Evolutionary conservation across 2,113 vertebrate genomes (phyloP).

Genomic region (Fulmarus glacialis): DNA sequence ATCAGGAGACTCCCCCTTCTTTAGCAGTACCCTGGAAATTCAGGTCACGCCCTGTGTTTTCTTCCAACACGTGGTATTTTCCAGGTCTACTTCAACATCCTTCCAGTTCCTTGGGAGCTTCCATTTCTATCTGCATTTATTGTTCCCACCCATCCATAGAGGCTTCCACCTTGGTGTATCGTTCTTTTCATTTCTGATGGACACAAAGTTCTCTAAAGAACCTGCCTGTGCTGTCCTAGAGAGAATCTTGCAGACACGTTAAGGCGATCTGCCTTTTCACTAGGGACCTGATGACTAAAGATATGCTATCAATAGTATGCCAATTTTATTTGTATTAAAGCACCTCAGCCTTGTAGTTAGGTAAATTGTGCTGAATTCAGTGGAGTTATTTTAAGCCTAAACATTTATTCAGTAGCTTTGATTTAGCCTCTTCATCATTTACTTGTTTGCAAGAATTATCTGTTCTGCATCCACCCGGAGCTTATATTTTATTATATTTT

Average conservation of each 20-base stretch:
- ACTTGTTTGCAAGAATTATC: constrained; percentile 6
- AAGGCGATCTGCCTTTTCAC: background rate
- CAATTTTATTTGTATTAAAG: background rate
- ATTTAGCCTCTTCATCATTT: background rate
- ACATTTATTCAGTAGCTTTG: background rate
- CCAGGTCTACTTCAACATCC: background rate
- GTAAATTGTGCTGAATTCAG: background rate
- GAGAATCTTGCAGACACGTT: background rate
- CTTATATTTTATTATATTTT: constrained; percentile 37
- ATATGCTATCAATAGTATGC: background rate
- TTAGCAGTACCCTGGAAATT: background rate
- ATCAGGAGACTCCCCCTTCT: background rate
- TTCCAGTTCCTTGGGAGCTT: background rate
- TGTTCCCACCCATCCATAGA: background rate
- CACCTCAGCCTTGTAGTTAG: background rate
- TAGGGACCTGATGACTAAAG: background rate
- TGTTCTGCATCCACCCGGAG: background rate
- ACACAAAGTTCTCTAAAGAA: background rate
- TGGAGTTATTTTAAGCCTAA: background rate
- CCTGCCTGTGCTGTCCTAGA: background rate
- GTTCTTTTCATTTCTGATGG: background rate
- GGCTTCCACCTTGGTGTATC: background rate
- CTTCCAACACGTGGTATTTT: background rate
- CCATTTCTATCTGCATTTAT: background rate
- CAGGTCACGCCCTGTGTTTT: background rate